Evolutionary conservation across 37 sponge, comb jelly and placozoan species (phyloP), one percentile per base, ranked within the genome.

Genomic region (Haliclona indistincta): DNA sequence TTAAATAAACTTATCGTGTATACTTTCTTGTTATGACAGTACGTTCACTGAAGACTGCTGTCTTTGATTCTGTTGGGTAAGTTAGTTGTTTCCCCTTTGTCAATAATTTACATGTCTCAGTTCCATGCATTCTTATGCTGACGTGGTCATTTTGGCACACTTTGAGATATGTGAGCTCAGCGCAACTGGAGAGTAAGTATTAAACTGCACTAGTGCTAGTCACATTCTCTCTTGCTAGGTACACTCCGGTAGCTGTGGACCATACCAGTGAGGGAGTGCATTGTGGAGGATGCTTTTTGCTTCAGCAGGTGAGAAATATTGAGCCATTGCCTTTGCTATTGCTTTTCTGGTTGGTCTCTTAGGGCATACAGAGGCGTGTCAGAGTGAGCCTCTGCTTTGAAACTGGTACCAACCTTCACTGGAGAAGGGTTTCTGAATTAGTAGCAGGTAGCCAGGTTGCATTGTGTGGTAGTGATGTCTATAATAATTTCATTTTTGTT

Each of bases 121-220:
- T 43, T 77, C 88, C 38, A 84, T 77, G 28, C 85, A 92, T 43
- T 54, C 88, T 10, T 73, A 74, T n/a, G 81, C 93, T n/a, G 54
- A 47, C 0, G 73, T 79, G 17, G 95, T 90, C 64, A 36, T 94
- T 33, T 29, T 97, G 49, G 67, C 83, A 1, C 77, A 87, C 74
- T 87, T 93, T 41, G 88, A 97, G 82, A 90, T 97, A 40, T 87
- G 87, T 61, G 97, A 97, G 70, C 94, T 97, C 7, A 86, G 82
- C 38, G 86, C 91, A 3, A 70, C 40, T 30, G 97, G 97, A 49
- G 89, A 93, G 84, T 97, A 85, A 64, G 77, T 73, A 23, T 44
- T 63, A 11, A 37, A 53, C 4, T 36, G 33, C n/a, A 62, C 56
- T 10, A 38, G 54, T 15, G 40, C 34, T 43, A 67, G 54, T 34